These are phyloP conservation scores for Cyphomyrmex costatus DNA, from an alignment of 1,140 invertebrate species.

Conservation along the genomic window DNA sequence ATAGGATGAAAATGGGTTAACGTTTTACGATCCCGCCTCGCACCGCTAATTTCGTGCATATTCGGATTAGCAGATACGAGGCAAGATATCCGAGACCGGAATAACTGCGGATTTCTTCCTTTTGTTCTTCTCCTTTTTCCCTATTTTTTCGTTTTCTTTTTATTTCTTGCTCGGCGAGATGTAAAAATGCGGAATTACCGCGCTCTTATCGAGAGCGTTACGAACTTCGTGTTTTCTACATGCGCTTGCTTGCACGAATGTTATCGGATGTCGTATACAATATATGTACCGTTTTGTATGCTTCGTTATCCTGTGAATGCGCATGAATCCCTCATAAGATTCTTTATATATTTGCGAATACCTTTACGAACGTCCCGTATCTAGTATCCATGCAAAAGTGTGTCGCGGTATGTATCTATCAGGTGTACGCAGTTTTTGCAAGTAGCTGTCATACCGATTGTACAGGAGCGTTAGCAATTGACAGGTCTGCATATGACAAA, in stretches of 20 bases:
- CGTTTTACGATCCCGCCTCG: constrained; percentile 55
- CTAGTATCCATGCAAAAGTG: constrained; percentile 52
- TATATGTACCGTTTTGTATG: constrained; percentile 39
- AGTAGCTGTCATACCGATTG: constrained; percentile 53
- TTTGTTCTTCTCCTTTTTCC: neutral
- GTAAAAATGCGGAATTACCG: constrained; percentile 52
- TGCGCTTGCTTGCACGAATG: constrained; percentile 47
- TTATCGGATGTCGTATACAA: constrained; percentile 58
- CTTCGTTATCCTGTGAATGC: constrained; percentile 52
- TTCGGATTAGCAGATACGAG: constrained; percentile 60
- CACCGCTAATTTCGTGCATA: constrained; percentile 63
- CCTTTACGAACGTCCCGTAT: constrained; percentile 35
- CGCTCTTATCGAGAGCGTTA: constrained; percentile 49
- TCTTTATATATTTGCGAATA: constrained; percentile 39
- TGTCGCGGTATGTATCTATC: constrained; percentile 59
- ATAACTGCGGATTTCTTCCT: constrained; percentile 54
- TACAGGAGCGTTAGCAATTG: constrained; percentile 46
- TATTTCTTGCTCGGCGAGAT: constrained; percentile 24
- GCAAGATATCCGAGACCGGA: constrained; percentile 48
- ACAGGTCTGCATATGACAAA: constrained; percentile 49
- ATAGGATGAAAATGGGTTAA: constrained; percentile 64
- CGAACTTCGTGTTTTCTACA: constrained; percentile 39
- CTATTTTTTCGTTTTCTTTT: neutral
- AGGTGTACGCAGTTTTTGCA: constrained; percentile 55
- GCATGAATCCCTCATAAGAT: constrained; percentile 5